Percentiles rank a stretch among this genome's conserved stretches.
Evolutionary conservation across 2,113 vertebrate genomes (phyloP).

Genomic region (Lycocorax pyrrhopterus): DNA sequence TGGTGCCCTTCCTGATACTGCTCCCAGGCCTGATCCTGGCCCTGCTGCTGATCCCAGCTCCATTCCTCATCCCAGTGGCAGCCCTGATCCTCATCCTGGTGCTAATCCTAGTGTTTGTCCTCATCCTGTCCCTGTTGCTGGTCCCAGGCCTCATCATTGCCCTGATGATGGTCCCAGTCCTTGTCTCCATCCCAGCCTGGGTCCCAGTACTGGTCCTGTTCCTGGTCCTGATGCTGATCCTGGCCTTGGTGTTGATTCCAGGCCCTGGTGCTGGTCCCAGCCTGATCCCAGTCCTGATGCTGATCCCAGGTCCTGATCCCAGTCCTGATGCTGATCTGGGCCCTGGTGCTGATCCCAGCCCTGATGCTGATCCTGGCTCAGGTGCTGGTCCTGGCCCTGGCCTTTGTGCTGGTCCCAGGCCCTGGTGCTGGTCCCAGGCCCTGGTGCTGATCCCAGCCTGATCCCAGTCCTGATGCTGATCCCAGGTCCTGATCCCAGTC

Average conservation of each 20-base stretch:
- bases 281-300: accelerated
- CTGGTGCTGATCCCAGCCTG: not conserved
- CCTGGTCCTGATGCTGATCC: not conserved
- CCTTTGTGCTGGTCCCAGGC: no score
- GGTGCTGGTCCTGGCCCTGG: not conserved
- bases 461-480: no score
- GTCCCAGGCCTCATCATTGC: no score
- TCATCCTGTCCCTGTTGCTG: not conserved
- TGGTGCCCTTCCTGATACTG: not conserved
- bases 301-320: not conserved
- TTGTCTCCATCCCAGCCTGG: no score
- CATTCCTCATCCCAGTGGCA: not conserved
- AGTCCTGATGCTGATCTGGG: not conserved
- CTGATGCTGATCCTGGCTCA: not conserved
- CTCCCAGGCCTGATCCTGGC: not conserved
- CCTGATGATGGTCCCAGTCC: no score
- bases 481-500: accelerated
- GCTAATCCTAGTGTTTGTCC: not conserved
- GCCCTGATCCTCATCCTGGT: not conserved
- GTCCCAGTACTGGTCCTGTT: not conserved
- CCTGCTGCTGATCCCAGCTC: not conserved
- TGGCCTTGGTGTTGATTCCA: accelerated
- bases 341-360: not conserved
- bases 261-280: accelerated
- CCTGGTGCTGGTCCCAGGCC: no score